Evolutionary conservation across 2,113 vertebrate genomes (phyloP).

Genomic region (Heloderma charlesbogerti): DNA sequence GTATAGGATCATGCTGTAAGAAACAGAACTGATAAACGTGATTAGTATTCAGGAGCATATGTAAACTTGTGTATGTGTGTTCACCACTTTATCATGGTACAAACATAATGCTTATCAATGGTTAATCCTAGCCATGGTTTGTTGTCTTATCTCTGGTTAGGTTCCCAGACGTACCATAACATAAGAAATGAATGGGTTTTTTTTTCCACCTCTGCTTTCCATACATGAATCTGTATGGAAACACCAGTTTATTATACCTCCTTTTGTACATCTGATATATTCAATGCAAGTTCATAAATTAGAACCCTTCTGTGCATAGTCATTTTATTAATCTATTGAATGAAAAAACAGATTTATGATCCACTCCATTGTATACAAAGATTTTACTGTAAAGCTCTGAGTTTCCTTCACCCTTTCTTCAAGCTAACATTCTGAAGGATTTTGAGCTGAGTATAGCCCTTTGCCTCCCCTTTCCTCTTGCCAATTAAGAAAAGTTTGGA

Average conservation of each 20-base stretch:
- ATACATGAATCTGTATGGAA: background rate
- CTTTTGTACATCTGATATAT: background rate
- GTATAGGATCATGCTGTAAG: background rate
- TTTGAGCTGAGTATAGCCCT: too few species aligned
- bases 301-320: too few species aligned
- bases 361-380: background rate
- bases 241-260: background rate
- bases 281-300: background rate
- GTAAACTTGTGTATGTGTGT: background rate
- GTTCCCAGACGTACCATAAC: background rate
- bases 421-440: background rate
- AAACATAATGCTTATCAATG: background rate
- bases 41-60: slow-evolving; percentile 6
- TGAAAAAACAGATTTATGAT: background rate
- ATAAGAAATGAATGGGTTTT: background rate
- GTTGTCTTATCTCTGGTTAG: background rate
- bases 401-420: background rate
- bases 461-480: background rate
- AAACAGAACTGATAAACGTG: slow-evolving; percentile 10
- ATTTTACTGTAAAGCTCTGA: background rate
- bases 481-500: background rate
- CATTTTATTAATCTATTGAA: background rate
- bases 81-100: fast-evolving
- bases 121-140: background rate
- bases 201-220: background rate